Base-by-base conservation (phyloP, 2,888 invertebrate genomes). In the Callosobruchus maculatus region DNA sequence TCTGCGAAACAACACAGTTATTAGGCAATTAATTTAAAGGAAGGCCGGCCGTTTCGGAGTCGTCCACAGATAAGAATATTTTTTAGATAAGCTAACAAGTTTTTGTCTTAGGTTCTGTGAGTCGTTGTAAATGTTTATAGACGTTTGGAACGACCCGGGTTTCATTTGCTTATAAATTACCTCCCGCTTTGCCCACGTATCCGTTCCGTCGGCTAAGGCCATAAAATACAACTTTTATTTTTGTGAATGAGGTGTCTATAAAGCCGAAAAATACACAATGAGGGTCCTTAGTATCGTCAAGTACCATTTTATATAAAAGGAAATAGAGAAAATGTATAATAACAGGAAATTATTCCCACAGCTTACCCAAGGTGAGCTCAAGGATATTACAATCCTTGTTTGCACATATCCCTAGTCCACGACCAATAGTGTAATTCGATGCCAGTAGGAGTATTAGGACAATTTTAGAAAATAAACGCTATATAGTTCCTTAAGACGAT, bases 21-120 rank as follows among this genome's bases (percentile, higher is more conserved):
- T 78, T 75, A 76, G 79, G 78, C 78, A 79, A 80, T 80, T 80
- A 80, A 80, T 79, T 80, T 80, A 78, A 79, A 77, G 78, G 77
- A 78, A 77, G 79, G 80, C 76, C 77, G 78, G 77, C 78, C 79
- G 79, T 79, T 79, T 76, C 77, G 76, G 74, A 74, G 78, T 73
- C 75, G 77, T 77, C 77, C 78, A 74, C 73, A 78, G 79, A 79
- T 79, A 79, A 79, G 77, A 71, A 74, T 77, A 74, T 76, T 78
- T 73, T 74, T 30, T 73, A 76, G 77, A 79, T 79, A 78, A 78
- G 70, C 73, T 71, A 76, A 78, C 77, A 78, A 77, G 78, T 75
- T 75, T 78, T 75, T 75, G 74, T 76, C 78, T 73, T 72, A 75
- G 49, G 49, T 13, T 18, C 73, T 75, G 75, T 76, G 73, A 73